Evolutionary conservation across 1,140 invertebrate species (phyloP).

Genomic region (Leucophenga varia): DNA sequence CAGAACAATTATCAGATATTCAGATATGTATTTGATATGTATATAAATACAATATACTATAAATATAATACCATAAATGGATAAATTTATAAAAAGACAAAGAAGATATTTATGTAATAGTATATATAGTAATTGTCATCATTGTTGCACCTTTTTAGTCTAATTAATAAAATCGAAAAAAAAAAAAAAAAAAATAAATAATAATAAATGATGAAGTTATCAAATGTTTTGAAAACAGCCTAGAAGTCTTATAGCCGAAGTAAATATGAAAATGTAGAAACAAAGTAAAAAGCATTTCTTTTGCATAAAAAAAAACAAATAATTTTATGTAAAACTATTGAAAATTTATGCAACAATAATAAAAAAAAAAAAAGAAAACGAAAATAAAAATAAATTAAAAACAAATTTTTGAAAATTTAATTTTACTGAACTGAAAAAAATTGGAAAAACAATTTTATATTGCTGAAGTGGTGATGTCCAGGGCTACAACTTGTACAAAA

Average conservation of each 20-base stretch:
- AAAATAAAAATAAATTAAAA: conserved; percentile 1
- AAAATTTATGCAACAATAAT: conserved; percentile 24
- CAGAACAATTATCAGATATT: conserved; percentile 14
- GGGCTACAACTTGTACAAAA: too few species aligned
- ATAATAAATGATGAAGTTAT: too few species aligned
- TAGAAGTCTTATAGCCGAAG: not conserved
- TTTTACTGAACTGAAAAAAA: too few species aligned
- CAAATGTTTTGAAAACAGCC: too few species aligned
- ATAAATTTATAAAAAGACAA: conserved; percentile 13
- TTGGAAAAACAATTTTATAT: too few species aligned
- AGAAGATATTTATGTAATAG: not conserved
- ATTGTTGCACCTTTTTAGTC: conserved; percentile 38
- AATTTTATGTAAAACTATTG: conserved; percentile 23
- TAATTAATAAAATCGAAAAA: conserved; percentile 18
- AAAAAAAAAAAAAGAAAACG: conserved; percentile 8
- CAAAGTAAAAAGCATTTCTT: conserved; percentile 14
- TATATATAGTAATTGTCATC: conserved; percentile 14
- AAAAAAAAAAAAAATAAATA: too few species aligned
- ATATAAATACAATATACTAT: conserved; percentile 18
- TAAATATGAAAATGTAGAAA: conserved; percentile 28
- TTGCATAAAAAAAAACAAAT: conserved; percentile 18
- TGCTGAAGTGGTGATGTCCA: too few species aligned
- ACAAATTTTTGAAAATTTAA: too few species aligned
- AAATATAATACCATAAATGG: conserved; percentile 33
- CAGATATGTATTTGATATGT: not conserved